phyloP scores from a whole-genome alignment of 2,888 invertebrate genomes.

The Pecten maximus region DNA sequence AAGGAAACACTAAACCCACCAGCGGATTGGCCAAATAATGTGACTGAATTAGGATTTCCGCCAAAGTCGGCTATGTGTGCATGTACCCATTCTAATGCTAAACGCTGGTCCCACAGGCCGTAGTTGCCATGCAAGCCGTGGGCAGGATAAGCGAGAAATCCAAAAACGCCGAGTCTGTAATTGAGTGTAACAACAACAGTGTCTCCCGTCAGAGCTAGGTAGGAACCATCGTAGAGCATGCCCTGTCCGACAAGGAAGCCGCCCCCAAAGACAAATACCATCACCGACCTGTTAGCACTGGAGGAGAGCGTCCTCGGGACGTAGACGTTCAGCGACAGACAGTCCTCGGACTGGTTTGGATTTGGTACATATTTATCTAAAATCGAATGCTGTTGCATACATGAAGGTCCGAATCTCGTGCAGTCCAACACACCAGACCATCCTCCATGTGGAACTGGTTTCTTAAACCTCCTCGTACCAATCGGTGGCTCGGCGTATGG shows the following conservation, averaged over 20 bases:
- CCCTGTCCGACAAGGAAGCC: neutral
- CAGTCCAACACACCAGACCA: neutral
- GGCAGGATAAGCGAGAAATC: neutral
- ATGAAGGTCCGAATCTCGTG: neutral
- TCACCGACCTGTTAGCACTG: neutral
- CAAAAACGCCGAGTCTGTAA: neutral
- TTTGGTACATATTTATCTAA: neutral
- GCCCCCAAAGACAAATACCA: constrained; percentile 8
- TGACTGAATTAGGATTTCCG: constrained; percentile 4
- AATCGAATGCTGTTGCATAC: neutral
- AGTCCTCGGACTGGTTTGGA: neutral
- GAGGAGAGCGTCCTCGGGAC: neutral
- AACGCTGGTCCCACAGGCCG: neutral
- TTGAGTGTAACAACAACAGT: neutral
- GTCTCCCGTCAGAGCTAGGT: neutral
- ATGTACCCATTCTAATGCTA: neutral
- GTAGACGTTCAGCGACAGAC: neutral
- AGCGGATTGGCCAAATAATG: constrained; percentile 9
- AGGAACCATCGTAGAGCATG: neutral
- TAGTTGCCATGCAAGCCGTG: neutral
- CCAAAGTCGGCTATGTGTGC: neutral
- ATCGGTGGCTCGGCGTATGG: neutral
- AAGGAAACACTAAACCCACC: neutral
- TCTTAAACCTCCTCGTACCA: neutral
- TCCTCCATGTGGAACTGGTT: neutral